These are phyloP conservation scores for Sinocyclocheilus rhinocerous DNA, from an alignment of 2,113 vertebrate genomes.

Conservation along the genomic window DNA sequence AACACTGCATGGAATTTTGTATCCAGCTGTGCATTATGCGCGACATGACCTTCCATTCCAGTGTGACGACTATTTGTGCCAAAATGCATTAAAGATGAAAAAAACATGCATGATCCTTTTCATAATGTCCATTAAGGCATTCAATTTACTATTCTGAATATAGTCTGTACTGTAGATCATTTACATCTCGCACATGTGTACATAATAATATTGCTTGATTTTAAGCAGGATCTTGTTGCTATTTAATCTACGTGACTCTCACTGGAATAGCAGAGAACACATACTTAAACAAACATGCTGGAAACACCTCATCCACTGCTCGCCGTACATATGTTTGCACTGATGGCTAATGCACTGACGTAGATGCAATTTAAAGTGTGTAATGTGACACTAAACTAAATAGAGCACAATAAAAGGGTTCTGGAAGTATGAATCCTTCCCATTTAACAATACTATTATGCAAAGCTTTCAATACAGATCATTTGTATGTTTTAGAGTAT, in stretches of 20 bases:
- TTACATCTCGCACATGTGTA: not conserved
- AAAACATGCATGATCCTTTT: no score
- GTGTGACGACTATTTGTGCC: not conserved
- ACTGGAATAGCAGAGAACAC: not conserved
- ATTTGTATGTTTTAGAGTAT: not conserved
- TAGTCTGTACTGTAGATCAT: not conserved
- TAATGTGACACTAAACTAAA: not conserved
- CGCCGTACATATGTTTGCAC: not conserved
- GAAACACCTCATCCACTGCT: not conserved
- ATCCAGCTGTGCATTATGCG: no score
- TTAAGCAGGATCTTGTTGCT: not conserved
- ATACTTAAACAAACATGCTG: not conserved
- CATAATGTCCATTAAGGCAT: not conserved
- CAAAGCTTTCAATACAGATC: not conserved
- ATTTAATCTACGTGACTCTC: not conserved
- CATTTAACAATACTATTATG: not conserved
- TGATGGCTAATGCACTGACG: not conserved
- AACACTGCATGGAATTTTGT: no score
- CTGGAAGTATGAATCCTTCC: not conserved
- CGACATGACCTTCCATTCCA: not conserved
- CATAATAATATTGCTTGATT: not conserved
- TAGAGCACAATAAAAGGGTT: not conserved
- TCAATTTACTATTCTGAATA: no score
- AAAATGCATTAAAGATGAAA: not conserved
- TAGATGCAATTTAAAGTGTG: not conserved